phyloP scores from a whole-genome alignment of 2,888 invertebrate genomes.

The Allophyes oxyacanthae region DNA sequence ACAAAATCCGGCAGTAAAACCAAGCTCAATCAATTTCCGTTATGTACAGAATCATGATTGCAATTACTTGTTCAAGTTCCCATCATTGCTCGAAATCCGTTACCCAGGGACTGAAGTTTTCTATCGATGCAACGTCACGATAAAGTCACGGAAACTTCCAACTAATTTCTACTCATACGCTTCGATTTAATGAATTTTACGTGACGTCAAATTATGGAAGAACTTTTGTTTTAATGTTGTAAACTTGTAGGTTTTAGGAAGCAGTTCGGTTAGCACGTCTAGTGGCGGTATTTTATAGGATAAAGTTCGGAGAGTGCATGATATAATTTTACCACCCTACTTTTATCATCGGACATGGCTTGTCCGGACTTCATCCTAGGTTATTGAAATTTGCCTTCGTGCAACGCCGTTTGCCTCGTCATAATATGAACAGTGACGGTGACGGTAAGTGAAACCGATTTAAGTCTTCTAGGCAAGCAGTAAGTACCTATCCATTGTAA shows the following conservation, averaged over 20 bases:
- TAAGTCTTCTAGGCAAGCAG: too few relatives aligned
- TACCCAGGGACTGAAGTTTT: slow-evolving; percentile 52
- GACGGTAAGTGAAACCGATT: too few relatives aligned
- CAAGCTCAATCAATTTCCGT: slow-evolving; percentile 15
- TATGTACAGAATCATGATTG: slow-evolving; percentile 45
- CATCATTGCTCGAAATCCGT: slow-evolving; percentile 62
- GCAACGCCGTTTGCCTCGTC: too few relatives aligned
- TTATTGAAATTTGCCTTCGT: too few relatives aligned
- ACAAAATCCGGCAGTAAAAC: slow-evolving; percentile 3
- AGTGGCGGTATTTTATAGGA: neutral
- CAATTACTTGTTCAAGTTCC: slow-evolving; percentile 64
- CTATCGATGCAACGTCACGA: slow-evolving; percentile 47
- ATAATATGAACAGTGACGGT: too few relatives aligned
- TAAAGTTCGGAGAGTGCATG: neutral
- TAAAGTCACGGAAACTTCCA: slow-evolving; percentile 47
- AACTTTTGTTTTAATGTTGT: slow-evolving; percentile 46
- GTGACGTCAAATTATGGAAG: slow-evolving; percentile 56
- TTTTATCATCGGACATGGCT: too few relatives aligned
- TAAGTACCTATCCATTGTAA: too few relatives aligned
- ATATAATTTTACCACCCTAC: too few relatives aligned
- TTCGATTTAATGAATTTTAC: slow-evolving; percentile 63
- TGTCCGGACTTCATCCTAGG: too few relatives aligned
- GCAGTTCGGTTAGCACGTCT: too few relatives aligned
- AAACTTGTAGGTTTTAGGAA: slow-evolving; percentile 15
- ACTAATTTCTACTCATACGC: slow-evolving; percentile 56